A percentile compares a stretch with the other conserved stretches of the same genome.
These are phyloP conservation scores for Liasis olivaceus DNA, from an alignment of 2,797 vertebrate species.

Conservation along the genomic window DNA sequence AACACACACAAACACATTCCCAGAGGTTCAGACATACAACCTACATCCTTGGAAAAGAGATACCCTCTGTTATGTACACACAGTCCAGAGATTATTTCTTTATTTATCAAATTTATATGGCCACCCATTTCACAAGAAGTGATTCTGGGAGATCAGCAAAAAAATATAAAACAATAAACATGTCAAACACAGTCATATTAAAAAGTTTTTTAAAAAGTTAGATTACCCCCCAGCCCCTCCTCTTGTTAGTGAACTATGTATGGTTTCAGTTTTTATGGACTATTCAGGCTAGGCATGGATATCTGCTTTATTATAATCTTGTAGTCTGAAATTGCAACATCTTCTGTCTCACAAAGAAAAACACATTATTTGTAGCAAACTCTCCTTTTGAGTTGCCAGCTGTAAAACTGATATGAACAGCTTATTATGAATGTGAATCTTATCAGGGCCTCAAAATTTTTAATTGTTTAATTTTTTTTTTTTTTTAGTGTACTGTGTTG, in stretches of 20 bases:
- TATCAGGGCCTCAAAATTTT: neutral
- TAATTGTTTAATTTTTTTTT: neutral
- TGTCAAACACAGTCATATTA: too few relatives aligned
- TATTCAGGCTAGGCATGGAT: neutral
- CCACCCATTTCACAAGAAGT: too few relatives aligned
- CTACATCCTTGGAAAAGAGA: neutral
- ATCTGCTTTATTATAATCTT: neutral
- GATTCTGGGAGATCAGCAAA: too few relatives aligned
- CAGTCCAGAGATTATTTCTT: neutral
- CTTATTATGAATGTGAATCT: neutral
- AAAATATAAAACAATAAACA: too few relatives aligned
- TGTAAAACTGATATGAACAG: neutral
- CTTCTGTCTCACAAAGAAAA: neutral
- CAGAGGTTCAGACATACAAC: neutral
- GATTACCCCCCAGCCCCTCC: neutral
- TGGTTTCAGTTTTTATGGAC: neutral
- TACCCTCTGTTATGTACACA: neutral
- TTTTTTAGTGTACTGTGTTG: neutral
- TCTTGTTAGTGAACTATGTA: neutral
- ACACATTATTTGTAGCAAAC: neutral
- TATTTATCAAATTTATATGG: too few relatives aligned
- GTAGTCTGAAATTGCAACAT: neutral
- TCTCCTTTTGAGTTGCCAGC: neutral
- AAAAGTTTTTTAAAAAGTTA: neutral
- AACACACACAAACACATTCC: neutral